These are phyloP conservation scores for Felis catus DNA, from an alignment of 2,113 vertebrate species.

Conservation along the genomic window DNA sequence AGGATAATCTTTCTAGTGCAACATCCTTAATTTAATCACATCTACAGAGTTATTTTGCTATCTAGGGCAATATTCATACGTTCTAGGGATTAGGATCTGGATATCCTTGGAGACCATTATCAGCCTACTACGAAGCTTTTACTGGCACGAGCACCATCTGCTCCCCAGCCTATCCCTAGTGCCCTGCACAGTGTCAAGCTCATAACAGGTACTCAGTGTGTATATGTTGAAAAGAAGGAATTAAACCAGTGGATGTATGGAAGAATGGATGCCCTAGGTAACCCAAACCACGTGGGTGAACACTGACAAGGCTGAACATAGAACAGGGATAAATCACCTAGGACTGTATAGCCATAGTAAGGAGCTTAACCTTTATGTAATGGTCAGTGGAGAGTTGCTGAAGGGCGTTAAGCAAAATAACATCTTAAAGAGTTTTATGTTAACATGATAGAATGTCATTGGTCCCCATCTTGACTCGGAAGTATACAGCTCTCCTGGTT, in stretches of 20 bases:
- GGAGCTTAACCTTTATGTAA: neutral
- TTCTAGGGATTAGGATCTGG: neutral
- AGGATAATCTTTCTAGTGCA: neutral
- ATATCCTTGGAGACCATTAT: neutral
- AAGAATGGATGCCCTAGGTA: neutral
- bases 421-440: neutral
- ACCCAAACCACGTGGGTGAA: neutral
- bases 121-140: neutral
- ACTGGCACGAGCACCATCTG: neutral
- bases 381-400: neutral
- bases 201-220: neutral
- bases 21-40: neutral
- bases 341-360: neutral
- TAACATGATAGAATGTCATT: neutral
- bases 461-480: neutral
- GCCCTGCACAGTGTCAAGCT: neutral
- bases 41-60: neutral
- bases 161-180: neutral
- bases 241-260: neutral
- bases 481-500: neutral
- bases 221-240: neutral
- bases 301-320: neutral
- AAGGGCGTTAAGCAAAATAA: neutral
- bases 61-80: neutral
- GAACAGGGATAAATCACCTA: fast-evolving